Percentiles rank a stretch among this genome's conserved stretches.
These are phyloP conservation scores for Hoplostethus mediterraneus DNA, from an alignment of 2,797 vertebrate species.

Conservation along the genomic window DNA sequence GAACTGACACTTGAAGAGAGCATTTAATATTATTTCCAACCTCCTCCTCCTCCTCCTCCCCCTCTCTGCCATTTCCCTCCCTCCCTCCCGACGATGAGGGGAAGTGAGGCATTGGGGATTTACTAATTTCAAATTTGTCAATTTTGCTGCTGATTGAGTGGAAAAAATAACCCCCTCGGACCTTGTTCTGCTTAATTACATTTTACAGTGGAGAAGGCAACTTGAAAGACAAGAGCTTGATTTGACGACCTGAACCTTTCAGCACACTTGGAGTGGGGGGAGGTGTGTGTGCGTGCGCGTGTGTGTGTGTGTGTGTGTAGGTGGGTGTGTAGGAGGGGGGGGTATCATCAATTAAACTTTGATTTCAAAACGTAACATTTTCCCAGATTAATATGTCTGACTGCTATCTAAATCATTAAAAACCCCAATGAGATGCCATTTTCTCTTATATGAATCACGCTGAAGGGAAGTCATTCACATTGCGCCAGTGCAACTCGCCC, in stretches of 20 bases:
- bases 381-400: constrained; percentile 78
- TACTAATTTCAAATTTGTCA: constrained; percentile 83
- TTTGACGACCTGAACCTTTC: constrained; percentile 72
- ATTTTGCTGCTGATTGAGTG: constrained; percentile 85
- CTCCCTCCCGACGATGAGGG: constrained; percentile 62
- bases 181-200: constrained; percentile 88
- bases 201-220: constrained; percentile 81
- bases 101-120: constrained; percentile 77
- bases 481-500: not conserved
- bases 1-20: constrained; percentile 76
- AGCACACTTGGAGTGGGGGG: constrained; percentile 27
- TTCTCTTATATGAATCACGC: constrained; percentile 70
- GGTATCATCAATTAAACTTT: constrained; percentile 82
- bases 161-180: constrained; percentile 77
- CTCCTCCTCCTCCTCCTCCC: constrained; percentile 16
- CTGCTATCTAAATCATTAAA: constrained; percentile 78
- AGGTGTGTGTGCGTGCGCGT: constrained; percentile 22
- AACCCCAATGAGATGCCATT: constrained; percentile 73
- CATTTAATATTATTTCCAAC: constrained; percentile 75
- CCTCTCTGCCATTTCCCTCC: constrained; percentile 30
- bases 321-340: constrained; percentile 19
- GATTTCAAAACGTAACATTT: constrained; percentile 83
- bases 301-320: constrained; percentile 13
- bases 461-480: constrained; percentile 58
- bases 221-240: constrained; percentile 84